phyloP scores from a whole-genome alignment of 2,113 vertebrate species.

The Calidris pygmaea region DNA sequence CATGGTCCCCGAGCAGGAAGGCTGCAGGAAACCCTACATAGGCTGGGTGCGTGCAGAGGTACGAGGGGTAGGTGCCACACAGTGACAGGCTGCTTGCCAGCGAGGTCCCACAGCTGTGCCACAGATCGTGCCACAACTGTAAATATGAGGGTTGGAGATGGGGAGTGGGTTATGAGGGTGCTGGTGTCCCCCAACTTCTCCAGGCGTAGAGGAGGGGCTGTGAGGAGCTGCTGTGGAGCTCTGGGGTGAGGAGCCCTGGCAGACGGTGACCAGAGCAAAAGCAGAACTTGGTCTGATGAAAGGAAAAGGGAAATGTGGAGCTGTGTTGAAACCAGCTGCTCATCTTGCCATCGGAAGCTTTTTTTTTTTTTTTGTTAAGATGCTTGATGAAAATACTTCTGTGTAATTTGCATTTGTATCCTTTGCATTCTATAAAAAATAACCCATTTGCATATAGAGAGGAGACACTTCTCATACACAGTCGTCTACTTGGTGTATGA shows the following conservation, averaged over 20 bases:
- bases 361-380: neutral
- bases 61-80: fast-evolving
- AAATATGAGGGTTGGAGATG: neutral
- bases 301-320: neutral
- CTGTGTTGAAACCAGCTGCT: neutral
- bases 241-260: neutral
- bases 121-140: neutral
- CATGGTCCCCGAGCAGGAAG: neutral
- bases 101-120: too few species aligned
- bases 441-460: neutral
- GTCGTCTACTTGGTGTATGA: neutral
- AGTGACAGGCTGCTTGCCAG: neutral
- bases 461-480: neutral
- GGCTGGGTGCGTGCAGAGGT: neutral
- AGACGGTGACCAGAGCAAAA: neutral
- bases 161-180: neutral
- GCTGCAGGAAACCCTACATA: neutral
- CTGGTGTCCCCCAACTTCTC: neutral
- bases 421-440: neutral
- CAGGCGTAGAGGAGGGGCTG: neutral
- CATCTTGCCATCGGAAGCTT: neutral
- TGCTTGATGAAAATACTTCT: neutral
- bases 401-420: neutral
- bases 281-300: neutral
- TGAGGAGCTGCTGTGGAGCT: neutral